Base-by-base conservation (phyloP, 2,113 vertebrate genomes). In the Fulmarus glacialis region DNA sequence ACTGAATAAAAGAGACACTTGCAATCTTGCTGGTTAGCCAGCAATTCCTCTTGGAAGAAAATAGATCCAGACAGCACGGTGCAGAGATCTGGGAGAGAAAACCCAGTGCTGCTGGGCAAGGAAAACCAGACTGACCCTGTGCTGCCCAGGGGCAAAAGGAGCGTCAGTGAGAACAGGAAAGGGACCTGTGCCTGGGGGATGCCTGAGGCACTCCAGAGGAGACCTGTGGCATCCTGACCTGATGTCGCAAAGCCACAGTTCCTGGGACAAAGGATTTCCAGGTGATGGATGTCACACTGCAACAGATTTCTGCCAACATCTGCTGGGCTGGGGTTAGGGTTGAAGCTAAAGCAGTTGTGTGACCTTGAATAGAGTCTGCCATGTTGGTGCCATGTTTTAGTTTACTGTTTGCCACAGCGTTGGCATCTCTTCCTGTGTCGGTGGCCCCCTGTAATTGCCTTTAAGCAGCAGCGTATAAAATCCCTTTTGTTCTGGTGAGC, bases 81-180 rank as follows among this genome's bases (percentile, higher is more conserved):
- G 27, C 43, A 56, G 75, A 47, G 38, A 36, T 32, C n/a, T 0
- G 2, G 50, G 77, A 91, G 34, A 22, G 40, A 75, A 45, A 64
- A 36, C 6, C 6, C 48, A 40, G 3, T 56, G 62, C 62, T 62
- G 26, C 14, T 79, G 36, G 40, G 34, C 17, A 67, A 71, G 38
- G 55, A 74, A 86, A 83, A 45, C 16, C 34, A 50, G 90, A 74
- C 10, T 27, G 66, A 32, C 26, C 21, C n/a, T 50, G 26, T 52
- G 42, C 21, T 82, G n/a, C 29, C 19, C 22, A 32, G 38, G 43
- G 27, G 15, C 4, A 48, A 58, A 89, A 43, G 23, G 16, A 47
- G 36, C 0, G 0, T 56, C 38, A 36, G 11, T 70, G 64, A 58
- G 55, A 87, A 58, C 20, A 34, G 43, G 27, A 3, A 17, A 75